phyloP scores from a whole-genome alignment of 2,888 invertebrate genomes.

The Spodoptera exigua region DNA sequence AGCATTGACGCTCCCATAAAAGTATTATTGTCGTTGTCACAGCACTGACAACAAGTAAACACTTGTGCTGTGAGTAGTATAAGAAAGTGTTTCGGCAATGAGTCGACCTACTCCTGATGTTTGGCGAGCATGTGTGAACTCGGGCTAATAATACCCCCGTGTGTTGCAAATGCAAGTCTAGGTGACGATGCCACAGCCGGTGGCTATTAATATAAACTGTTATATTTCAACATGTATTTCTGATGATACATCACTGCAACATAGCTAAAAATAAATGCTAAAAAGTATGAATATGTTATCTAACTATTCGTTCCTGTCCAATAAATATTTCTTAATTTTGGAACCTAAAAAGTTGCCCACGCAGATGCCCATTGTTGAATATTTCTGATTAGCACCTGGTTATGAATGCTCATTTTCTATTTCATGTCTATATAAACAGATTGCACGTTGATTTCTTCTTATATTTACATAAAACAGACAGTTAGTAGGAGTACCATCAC shows the following conservation, averaged over 20 bases:
- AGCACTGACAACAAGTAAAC: conserved; percentile 57
- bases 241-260: conserved; percentile 67
- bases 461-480: too few relatives aligned
- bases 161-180: conserved; percentile 80
- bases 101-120: conserved; percentile 56
- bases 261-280: conserved; percentile 27
- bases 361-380: too few relatives aligned
- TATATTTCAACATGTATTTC: conserved; percentile 69
- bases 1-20: conserved; percentile 51
- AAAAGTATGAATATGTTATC: not conserved
- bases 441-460: too few relatives aligned
- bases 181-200: conserved; percentile 72
- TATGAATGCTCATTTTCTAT: too few relatives aligned
- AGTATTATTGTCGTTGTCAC: conserved; percentile 54
- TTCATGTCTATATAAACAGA: too few relatives aligned
- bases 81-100: conserved; percentile 64
- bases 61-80: conserved; percentile 59
- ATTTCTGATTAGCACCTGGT: too few relatives aligned
- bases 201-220: conserved; percentile 69
- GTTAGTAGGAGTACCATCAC: too few relatives aligned
- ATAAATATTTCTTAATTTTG: too few relatives aligned
- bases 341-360: too few relatives aligned
- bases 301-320: too few relatives aligned
- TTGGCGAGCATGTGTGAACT: conserved; percentile 65
- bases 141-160: conserved; percentile 66